Conservation (phyloP, 2,797 vertebrate genomes). For the Mormyrops attenuatus region DNA sequence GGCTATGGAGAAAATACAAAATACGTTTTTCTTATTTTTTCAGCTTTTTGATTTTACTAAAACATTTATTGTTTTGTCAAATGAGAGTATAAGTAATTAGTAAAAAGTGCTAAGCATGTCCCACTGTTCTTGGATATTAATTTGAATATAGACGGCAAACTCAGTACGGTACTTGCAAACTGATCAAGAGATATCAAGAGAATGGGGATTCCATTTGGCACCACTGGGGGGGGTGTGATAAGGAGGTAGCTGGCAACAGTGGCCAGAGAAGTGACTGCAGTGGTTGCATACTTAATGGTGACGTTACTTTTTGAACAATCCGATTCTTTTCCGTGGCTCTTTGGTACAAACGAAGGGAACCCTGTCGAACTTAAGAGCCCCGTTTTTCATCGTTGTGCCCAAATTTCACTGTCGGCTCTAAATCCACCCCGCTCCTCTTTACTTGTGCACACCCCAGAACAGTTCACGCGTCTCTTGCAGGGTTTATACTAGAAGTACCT, state of each 20-base stretch:
- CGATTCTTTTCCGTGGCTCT: too few species aligned
- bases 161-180: background rate
- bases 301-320: too few species aligned
- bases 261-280: background rate
- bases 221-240: background rate
- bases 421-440: too few species aligned
- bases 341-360: too few species aligned
- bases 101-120: background rate
- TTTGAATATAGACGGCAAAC: background rate
- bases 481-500: too few species aligned
- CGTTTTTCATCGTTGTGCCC: too few species aligned
- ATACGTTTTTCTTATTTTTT: background rate
- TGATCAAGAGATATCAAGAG: background rate
- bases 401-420: too few species aligned
- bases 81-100: background rate
- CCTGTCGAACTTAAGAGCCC: too few species aligned
- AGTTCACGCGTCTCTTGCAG: too few species aligned
- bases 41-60: background rate
- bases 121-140: background rate
- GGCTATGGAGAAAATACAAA: background rate
- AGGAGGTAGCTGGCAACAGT: background rate
- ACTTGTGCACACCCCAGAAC: too few species aligned
- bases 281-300: too few species aligned
- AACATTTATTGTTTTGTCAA: background rate
- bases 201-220: background rate